Conservation (phyloP, 2,113 vertebrate species). For the Sinocyclocheilus rhinocerous region DNA sequence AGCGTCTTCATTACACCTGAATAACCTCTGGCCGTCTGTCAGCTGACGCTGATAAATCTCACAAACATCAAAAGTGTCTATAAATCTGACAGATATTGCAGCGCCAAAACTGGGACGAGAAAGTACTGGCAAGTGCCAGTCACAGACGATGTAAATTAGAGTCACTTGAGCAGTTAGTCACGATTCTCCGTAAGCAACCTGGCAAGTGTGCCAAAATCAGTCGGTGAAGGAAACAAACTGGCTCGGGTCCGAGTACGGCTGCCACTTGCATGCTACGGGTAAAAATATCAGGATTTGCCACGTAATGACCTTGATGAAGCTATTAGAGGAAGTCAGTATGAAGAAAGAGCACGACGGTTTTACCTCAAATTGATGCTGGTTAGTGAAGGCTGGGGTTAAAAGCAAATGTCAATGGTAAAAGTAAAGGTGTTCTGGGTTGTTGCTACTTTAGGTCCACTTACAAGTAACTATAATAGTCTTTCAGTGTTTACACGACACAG, state of each 20-base stretch:
- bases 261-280: not conserved
- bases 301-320: not conserved
- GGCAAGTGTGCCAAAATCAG: slow-evolving; percentile 22
- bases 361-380: not conserved
- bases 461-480: not conserved
- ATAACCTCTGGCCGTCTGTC: slow-evolving; percentile 37
- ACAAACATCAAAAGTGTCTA: not conserved
- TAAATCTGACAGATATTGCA: not conserved
- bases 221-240: slow-evolving; percentile 2
- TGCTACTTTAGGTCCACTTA: not conserved
- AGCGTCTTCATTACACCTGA: slow-evolving; percentile 47
- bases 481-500: too few relatives aligned
- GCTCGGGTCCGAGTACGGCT: not conserved
- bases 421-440: not conserved
- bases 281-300: not conserved
- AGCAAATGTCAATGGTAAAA: not conserved
- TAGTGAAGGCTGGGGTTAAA: not conserved
- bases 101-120: not conserved
- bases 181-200: not conserved
- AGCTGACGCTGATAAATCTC: slow-evolving; percentile 44
- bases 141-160: not conserved
- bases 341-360: not conserved
- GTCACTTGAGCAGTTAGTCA: not conserved
- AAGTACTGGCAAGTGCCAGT: not conserved
- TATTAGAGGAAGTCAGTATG: slow-evolving; percentile 20